phyloP scores from a whole-genome alignment of 2,113 vertebrate species.

The Tympanuchus pallidicinctus region DNA sequence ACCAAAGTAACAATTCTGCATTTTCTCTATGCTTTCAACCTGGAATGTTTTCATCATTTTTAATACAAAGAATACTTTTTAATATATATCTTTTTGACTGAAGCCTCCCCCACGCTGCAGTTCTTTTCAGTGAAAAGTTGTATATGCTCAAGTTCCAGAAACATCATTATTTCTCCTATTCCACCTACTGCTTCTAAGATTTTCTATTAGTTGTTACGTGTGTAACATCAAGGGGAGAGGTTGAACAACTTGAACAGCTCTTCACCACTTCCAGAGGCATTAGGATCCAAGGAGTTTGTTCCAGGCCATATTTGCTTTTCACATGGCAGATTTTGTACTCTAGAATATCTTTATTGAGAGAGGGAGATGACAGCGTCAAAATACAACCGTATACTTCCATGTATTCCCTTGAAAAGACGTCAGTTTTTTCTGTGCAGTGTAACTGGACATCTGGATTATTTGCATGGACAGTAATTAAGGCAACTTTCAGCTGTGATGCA shows the following conservation, averaged over 20 bases:
- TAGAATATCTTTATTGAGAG: not conserved
- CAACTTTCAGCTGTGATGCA: not conserved
- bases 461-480: not conserved
- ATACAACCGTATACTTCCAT: not conserved
- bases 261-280: not conserved
- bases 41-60: conserved; percentile 50
- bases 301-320: not conserved
- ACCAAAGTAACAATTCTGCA: conserved; percentile 19
- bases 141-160: not conserved
- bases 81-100: not conserved
- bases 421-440: not conserved
- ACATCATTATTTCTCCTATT: not conserved
- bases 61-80: conserved; percentile 9
- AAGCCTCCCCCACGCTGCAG: not conserved
- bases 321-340: not conserved
- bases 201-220: not conserved
- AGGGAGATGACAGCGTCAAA: not conserved
- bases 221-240: not conserved
- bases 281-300: not conserved
- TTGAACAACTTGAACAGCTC: not conserved
- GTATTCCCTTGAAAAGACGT: not conserved
- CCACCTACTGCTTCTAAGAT: not conserved
- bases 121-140: not conserved
- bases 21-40: conserved; percentile 13
- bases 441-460: not conserved